These are phyloP conservation scores for Lucilia cuprina DNA, from an alignment of 1,140 invertebrate genomes.

Conservation along the genomic window DNA sequence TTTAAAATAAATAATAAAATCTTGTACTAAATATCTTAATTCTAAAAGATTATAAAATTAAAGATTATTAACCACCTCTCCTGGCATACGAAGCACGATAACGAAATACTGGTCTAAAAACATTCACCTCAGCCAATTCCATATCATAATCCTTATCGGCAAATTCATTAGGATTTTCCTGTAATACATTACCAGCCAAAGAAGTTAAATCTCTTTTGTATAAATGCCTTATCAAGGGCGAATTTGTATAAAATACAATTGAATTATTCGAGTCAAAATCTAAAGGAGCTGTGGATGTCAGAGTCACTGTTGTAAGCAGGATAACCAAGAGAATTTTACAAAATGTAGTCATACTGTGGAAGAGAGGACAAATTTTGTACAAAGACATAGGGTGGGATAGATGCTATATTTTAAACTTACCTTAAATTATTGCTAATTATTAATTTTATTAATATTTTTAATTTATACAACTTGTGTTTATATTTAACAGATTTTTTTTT, in stretches of 20 bases:
- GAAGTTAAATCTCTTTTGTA: neutral
- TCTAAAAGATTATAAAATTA: neutral
- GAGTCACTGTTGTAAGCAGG: neutral
- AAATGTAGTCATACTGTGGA: neutral
- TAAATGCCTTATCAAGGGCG: neutral
- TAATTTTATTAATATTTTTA: too few species aligned
- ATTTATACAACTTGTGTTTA: too few species aligned
- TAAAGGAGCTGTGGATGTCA: neutral
- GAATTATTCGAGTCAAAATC: neutral
- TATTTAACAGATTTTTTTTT: neutral
- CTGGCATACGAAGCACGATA: conserved; percentile 49
- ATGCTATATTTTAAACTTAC: too few species aligned
- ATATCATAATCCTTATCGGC: conserved; percentile 49
- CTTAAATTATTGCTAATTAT: too few species aligned
- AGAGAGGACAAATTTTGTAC: neutral
- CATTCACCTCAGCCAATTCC: conserved; percentile 57
- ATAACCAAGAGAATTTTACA: neutral
- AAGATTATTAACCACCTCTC: conserved; percentile 17
- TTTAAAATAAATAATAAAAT: too few species aligned
- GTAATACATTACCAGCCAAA: neutral
- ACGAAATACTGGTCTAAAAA: conserved; percentile 56
- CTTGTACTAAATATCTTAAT: neutral
- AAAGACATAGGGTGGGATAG: too few species aligned
- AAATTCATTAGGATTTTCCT: conserved; percentile 19
- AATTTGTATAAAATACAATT: neutral